Percentiles rank a stretch among this genome's conserved stretches.
phyloP scores from a whole-genome alignment of 2,797 vertebrate species.

The Rhinoraja longicauda region DNA sequence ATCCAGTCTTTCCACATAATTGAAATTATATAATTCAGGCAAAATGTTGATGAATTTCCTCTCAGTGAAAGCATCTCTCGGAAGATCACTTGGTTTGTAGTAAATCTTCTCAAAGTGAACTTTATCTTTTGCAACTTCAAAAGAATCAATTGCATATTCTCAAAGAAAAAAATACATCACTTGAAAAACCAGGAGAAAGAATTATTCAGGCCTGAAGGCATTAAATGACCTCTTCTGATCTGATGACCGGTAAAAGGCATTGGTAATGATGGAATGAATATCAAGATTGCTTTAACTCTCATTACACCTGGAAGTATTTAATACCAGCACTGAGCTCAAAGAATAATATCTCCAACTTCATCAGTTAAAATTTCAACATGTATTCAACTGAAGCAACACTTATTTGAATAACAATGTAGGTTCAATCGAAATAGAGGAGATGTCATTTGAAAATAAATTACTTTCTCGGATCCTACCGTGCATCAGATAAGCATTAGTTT shows the following conservation, averaged over 20 bases:
- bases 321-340: background rate
- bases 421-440: background rate
- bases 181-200: background rate
- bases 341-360: background rate
- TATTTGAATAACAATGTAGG: background rate
- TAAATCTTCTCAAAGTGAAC: background rate
- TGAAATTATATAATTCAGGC: too few relatives aligned
- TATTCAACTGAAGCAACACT: background rate
- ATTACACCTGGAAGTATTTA: background rate
- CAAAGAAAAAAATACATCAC: background rate
- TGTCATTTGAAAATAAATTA: background rate
- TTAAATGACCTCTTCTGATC: background rate
- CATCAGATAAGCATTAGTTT: background rate
- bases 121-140: background rate
- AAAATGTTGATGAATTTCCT: too few relatives aligned
- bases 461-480: background rate
- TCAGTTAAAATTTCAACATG: slow-evolving; percentile 11
- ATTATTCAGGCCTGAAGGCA: background rate
- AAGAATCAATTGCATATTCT: background rate
- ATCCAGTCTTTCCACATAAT: too few relatives aligned
- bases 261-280: background rate
- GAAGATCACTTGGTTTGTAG: background rate
- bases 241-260: background rate
- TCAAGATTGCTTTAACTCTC: background rate
- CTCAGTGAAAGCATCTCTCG: too few relatives aligned